Conservation (phyloP, 1,140 invertebrate genomes). For the Calephelis virginiensis region DNA sequence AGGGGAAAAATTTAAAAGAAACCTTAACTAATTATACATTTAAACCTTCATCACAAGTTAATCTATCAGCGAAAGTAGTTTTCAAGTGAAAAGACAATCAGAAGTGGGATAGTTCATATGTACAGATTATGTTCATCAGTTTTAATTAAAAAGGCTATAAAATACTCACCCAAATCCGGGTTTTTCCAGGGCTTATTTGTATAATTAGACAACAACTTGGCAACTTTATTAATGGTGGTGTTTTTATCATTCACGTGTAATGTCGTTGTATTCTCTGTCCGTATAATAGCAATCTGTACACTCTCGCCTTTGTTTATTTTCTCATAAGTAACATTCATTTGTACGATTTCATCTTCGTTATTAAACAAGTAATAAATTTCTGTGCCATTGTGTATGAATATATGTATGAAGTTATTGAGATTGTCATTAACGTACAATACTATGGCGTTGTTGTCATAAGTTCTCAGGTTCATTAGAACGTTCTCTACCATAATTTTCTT, state of each 20-base stretch:
- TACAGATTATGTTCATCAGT: neutral
- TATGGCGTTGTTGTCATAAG: slow-evolving; percentile 89
- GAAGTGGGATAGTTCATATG: no score
- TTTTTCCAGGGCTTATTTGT: slow-evolving; percentile 92
- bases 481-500: slow-evolving; percentile 87
- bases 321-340: slow-evolving; percentile 86
- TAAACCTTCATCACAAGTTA: no score
- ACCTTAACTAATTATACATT: no score
- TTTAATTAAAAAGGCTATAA: neutral
- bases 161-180: slow-evolving; percentile 83
- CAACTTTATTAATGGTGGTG: slow-evolving; percentile 83
- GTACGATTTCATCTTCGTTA: slow-evolving; percentile 87
- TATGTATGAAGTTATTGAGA: slow-evolving; percentile 95
- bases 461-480: slow-evolving; percentile 91
- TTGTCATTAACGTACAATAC: slow-evolving; percentile 95
- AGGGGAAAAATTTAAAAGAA: no score
- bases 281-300: slow-evolving; percentile 90
- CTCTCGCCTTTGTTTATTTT: slow-evolving; percentile 88
- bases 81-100: no score
- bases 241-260: slow-evolving; percentile 92
- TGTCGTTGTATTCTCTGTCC: slow-evolving; percentile 85
- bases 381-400: slow-evolving; percentile 88
- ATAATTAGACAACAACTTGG: slow-evolving; percentile 85
- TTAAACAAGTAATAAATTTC: slow-evolving; percentile 92
- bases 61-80: no score